Evolutionary conservation across 2,888 invertebrate species (phyloP).

Genomic region (Metallyticus violacea): DNA sequence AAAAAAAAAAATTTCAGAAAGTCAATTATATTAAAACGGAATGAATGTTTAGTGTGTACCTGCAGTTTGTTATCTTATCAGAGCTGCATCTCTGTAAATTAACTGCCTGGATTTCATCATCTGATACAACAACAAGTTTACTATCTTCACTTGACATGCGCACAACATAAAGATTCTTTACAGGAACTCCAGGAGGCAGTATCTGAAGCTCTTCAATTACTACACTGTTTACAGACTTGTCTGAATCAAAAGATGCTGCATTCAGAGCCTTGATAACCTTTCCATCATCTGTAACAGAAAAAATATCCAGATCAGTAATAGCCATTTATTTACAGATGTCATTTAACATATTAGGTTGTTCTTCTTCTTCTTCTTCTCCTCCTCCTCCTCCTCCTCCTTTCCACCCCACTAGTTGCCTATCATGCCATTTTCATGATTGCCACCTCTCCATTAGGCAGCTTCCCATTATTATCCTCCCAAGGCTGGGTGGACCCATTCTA

Average conservation of each 20-base stretch:
- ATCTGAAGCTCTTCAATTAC: constrained; percentile 84
- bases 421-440: too few relatives aligned
- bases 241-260: constrained; percentile 61
- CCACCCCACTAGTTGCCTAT: too few relatives aligned
- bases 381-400: too few relatives aligned
- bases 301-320: too few relatives aligned
- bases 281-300: constrained; percentile 70
- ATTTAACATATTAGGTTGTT: background rate
- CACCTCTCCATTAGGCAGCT: too few relatives aligned
- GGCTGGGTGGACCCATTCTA: too few relatives aligned
- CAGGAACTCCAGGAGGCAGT: constrained; percentile 63
- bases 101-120: constrained; percentile 80
- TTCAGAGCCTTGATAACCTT: constrained; percentile 89
- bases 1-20: too few relatives aligned
- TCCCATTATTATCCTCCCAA: too few relatives aligned
- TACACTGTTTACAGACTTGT: constrained; percentile 61
- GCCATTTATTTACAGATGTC: too few relatives aligned
- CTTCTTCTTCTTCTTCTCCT: too few relatives aligned
- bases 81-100: constrained; percentile 78
- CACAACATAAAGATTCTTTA: constrained; percentile 72
- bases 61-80: constrained; percentile 39
- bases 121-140: constrained; percentile 84
- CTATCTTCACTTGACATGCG: constrained; percentile 64
- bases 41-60: constrained; percentile 34
- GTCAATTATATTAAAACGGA: too few relatives aligned